Evolutionary conservation across 1,140 invertebrate species (phyloP).

Genomic region (Microplitis demolitor): DNA sequence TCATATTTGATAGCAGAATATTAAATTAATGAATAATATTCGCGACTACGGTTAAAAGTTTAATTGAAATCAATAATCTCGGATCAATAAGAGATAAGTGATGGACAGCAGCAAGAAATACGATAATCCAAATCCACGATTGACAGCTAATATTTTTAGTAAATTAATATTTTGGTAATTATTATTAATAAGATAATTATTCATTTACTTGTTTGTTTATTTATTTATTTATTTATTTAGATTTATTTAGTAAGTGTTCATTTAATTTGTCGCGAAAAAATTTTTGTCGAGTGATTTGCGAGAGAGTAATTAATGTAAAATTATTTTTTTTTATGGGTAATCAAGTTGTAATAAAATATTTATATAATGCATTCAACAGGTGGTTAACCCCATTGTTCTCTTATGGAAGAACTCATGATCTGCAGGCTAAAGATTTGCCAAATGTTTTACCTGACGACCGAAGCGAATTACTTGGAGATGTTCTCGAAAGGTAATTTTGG

Average conservation of each 20-base stretch:
- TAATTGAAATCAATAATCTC: not conserved
- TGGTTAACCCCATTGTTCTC: conserved; percentile 50
- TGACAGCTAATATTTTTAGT: conserved; percentile 53
- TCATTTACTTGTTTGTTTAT: not conserved
- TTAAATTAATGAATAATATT: too few species aligned
- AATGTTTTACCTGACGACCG: conserved; percentile 64
- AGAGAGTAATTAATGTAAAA: too few species aligned
- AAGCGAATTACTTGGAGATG: conserved; percentile 67
- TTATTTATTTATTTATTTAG: not conserved
- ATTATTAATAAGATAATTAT: conserved; percentile 27
- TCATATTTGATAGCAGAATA: too few species aligned
- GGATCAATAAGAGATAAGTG: not conserved
- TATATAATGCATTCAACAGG: conserved; percentile 29
- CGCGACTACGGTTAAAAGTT: not conserved
- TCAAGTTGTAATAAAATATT: too few species aligned
- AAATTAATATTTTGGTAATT: conserved; percentile 59
- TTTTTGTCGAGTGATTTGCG: too few species aligned
- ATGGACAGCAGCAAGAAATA: conserved; percentile 59
- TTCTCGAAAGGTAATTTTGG: conserved; percentile 66
- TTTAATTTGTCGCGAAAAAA: not conserved
- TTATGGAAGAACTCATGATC: conserved; percentile 43
- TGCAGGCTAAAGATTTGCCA: conserved; percentile 49
- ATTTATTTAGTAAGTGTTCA: too few species aligned
- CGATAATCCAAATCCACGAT: conserved; percentile 57
- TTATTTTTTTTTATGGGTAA: too few species aligned